These are phyloP conservation scores for Heliconius congener DNA, from an alignment of 1,140 invertebrate species.

Conservation along the genomic window DNA sequence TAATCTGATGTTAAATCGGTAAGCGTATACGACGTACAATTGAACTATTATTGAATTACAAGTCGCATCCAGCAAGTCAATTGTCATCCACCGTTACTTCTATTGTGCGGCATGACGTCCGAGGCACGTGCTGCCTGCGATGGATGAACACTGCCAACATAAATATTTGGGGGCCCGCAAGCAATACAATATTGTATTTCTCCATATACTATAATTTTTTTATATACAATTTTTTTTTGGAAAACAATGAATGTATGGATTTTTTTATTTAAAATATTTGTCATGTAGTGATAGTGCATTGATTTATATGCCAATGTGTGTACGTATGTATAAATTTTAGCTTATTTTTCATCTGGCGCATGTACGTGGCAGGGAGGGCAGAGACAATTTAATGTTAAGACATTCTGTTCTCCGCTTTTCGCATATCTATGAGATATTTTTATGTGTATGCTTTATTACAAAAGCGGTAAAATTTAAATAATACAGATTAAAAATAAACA, in stretches of 20 bases:
- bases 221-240: too few species aligned
- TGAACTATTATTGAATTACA: constrained; percentile 24
- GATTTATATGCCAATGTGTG: too few species aligned
- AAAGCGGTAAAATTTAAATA: not conserved
- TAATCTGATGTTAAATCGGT: not conserved
- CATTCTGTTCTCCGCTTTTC: too few species aligned
- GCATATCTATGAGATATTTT: too few species aligned
- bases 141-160: constrained; percentile 1
- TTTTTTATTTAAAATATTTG: too few species aligned
- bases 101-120: constrained; percentile 14
- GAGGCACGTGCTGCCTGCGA: constrained; percentile 20
- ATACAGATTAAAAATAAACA: not conserved
- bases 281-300: too few species aligned
- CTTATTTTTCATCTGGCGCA: too few species aligned
- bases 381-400: too few species aligned
- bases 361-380: too few species aligned
- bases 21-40: constrained; percentile 16
- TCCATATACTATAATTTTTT: not conserved
- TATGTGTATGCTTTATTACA: too few species aligned
- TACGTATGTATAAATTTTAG: too few species aligned
- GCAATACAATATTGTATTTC: not conserved
- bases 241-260: too few species aligned
- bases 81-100: constrained; percentile 25
- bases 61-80: constrained; percentile 18
- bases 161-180: not conserved